A percentile compares a stretch with the other conserved stretches of the same genome.
These are phyloP conservation scores for Cochlearius cochlearius DNA, from an alignment of 2,113 vertebrate species.

Conservation along the genomic window DNA sequence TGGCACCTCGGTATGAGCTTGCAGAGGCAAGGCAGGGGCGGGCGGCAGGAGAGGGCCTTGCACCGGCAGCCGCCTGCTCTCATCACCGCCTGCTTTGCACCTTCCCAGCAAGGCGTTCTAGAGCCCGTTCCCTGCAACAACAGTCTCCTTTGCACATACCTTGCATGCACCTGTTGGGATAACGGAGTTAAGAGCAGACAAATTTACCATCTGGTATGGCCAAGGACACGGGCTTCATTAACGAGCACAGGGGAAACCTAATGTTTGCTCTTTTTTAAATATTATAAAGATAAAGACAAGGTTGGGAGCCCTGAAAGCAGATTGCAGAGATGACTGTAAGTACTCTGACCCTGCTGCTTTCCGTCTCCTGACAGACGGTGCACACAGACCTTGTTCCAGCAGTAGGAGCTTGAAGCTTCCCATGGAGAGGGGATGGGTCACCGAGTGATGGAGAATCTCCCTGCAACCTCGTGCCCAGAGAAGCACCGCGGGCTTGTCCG, in stretches of 20 bases:
- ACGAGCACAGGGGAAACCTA: not conserved
- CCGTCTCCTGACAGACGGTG: rapidly evolving
- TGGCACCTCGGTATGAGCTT: rapidly evolving
- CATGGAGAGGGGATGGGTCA: not conserved
- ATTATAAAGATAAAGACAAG: not conserved
- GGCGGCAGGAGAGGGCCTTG: not conserved
- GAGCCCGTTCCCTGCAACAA: not conserved
- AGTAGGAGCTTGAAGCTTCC: not conserved
- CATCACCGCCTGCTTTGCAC: not conserved
- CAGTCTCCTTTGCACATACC: not conserved
- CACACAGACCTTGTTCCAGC: not conserved
- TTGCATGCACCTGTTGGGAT: not conserved
- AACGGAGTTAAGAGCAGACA: not conserved
- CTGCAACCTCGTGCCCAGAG: not conserved
- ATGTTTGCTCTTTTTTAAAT: not conserved
- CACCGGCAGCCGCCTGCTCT: not conserved
- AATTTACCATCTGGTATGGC: not conserved
- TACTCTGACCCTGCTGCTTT: not conserved
- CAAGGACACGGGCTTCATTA: not conserved
- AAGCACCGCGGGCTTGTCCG: not conserved
- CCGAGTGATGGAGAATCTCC: not conserved
- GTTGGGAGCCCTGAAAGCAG: not conserved
- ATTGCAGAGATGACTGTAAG: not conserved
- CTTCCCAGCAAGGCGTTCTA: not conserved
- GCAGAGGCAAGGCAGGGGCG: not conserved